Evolutionary conservation across 2,888 invertebrate genomes (phyloP).

Genomic region (Phasia obesa): DNA sequence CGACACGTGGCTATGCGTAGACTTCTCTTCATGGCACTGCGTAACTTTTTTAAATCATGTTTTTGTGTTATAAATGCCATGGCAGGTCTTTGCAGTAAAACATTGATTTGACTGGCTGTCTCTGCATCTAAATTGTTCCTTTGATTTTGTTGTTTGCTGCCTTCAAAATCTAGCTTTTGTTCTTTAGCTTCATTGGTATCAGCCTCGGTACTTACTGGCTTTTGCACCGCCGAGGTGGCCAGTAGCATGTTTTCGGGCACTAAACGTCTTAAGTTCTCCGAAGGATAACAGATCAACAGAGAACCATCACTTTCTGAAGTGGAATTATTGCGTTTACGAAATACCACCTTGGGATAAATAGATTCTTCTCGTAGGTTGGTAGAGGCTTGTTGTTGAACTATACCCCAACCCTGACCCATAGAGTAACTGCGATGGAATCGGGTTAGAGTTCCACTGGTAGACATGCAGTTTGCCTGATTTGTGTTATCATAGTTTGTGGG

Average conservation of each 20-base stretch:
- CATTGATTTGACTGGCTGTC: slow-evolving; percentile 75
- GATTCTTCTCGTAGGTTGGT: slow-evolving; percentile 71
- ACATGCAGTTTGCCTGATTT: slow-evolving; percentile 72
- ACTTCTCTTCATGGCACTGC: slow-evolving; percentile 94
- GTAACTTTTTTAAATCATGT: slow-evolving; percentile 92
- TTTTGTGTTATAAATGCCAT: slow-evolving; percentile 93
- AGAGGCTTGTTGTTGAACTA: slow-evolving; percentile 76
- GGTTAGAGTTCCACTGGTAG: slow-evolving; percentile 77
- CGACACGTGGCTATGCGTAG: slow-evolving; percentile 90
- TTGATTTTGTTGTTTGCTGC: slow-evolving; percentile 66
- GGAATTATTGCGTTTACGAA: slow-evolving; percentile 87
- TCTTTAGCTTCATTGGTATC: slow-evolving; percentile 56
- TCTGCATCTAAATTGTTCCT: slow-evolving; percentile 72
- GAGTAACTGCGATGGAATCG: slow-evolving; percentile 92
- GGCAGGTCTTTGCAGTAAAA: slow-evolving; percentile 86
- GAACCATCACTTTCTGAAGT: slow-evolving; percentile 85
- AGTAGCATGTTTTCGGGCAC: slow-evolving; percentile 86
- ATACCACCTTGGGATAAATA: slow-evolving; percentile 80
- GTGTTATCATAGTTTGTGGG: slow-evolving; percentile 79
- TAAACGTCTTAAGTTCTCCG: slow-evolving; percentile 91
- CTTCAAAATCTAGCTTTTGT: slow-evolving; percentile 51
- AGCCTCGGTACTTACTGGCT: slow-evolving; percentile 76
- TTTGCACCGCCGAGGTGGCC: slow-evolving; percentile 78
- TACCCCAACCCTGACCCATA: slow-evolving; percentile 87
- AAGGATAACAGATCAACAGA: slow-evolving; percentile 91